phyloP scores from a whole-genome alignment of 2,888 invertebrate genomes.

The Nipponacmea schrenckii region DNA sequence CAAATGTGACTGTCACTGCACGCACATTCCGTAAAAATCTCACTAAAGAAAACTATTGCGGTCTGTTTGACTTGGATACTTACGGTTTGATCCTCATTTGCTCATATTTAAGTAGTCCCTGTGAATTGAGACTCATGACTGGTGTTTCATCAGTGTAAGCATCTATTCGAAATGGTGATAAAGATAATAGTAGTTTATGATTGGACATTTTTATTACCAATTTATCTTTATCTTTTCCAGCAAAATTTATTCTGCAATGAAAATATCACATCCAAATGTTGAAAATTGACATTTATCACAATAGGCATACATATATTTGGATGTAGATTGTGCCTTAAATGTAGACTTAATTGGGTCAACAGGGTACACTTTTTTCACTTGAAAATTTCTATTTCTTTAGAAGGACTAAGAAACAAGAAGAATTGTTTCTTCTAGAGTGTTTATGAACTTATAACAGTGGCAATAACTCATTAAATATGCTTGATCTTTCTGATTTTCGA shows the following conservation, averaged over 20 bases:
- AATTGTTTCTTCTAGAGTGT: too few species aligned
- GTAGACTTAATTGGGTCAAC: too few species aligned
- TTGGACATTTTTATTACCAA: constrained; percentile 70
- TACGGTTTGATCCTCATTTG: constrained; percentile 71
- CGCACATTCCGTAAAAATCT: background rate
- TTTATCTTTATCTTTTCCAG: constrained; percentile 72
- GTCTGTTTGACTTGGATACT: constrained; percentile 19
- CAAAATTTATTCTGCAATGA: constrained; percentile 71
- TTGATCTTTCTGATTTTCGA: too few species aligned
- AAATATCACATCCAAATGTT: background rate
- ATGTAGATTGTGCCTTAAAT: too few species aligned
- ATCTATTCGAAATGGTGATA: constrained; percentile 86
- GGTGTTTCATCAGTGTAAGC: constrained; percentile 71
- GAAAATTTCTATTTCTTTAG: too few species aligned
- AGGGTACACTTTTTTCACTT: too few species aligned
- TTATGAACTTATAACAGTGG: too few species aligned
- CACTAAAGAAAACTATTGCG: background rate
- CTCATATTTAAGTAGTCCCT: constrained; percentile 91
- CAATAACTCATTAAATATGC: too few species aligned
- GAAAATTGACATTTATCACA: too few species aligned
- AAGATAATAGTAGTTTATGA: constrained; percentile 75
- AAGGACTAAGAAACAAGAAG: too few species aligned
- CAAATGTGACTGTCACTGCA: too few species aligned
- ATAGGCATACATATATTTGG: too few species aligned
- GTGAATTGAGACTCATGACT: constrained; percentile 84